phyloP scores from a whole-genome alignment of 2,797 vertebrate species.

The Euthynnus affinis region DNA sequence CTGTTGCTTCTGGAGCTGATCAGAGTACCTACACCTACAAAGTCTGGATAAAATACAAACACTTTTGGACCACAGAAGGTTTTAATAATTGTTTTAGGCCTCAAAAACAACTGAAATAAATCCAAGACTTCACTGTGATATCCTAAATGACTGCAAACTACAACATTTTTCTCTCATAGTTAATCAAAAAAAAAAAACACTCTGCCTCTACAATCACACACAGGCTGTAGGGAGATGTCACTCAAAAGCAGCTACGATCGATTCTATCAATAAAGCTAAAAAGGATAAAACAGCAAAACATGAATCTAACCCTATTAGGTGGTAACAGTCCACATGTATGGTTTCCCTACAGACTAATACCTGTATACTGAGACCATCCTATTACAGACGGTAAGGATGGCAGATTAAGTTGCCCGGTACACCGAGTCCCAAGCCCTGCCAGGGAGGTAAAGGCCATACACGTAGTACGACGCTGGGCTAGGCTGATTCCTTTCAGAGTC shows the following conservation, averaged over 20 bases:
- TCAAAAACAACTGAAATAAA: too few relatives aligned
- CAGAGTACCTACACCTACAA: background rate
- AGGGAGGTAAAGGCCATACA: background rate
- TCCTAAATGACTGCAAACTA: too few relatives aligned
- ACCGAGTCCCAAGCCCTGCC: background rate
- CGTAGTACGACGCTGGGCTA: background rate
- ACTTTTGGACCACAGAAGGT: too few relatives aligned
- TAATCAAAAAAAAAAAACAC: too few relatives aligned
- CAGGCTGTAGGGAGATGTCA: background rate
- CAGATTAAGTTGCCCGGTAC: constrained; percentile 13
- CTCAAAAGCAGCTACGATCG: background rate
- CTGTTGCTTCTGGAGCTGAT: background rate
- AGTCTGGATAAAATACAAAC: too few relatives aligned
- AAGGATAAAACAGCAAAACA: background rate
- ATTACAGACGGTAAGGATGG: background rate
- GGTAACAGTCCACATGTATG: background rate
- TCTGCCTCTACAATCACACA: background rate
- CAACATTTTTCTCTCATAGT: too few relatives aligned
- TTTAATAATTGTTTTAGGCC: background rate
- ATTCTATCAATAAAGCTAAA: background rate
- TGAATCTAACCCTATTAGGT: background rate
- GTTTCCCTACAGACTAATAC: background rate
- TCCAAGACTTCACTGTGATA: background rate
- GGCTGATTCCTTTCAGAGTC: constrained; percentile 5
- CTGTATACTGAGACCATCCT: background rate